Conservation (phyloP, 35 echinoderm and acorn worm species). For the Apostichopus japonicus region DNA sequence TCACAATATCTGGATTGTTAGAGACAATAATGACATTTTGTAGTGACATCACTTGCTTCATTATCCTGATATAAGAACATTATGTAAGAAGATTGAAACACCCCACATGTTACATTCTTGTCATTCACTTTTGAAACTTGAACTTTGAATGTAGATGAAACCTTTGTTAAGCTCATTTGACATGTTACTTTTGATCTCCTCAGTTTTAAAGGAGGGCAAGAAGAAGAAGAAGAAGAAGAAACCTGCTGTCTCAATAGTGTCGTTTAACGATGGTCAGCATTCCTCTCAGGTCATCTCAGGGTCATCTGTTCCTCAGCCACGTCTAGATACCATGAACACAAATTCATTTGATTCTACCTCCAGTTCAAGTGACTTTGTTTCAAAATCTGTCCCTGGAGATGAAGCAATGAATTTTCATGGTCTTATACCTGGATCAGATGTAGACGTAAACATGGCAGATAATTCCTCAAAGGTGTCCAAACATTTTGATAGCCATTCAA, state of each 20-base stretch:
- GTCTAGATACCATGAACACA: constrained; percentile 29
- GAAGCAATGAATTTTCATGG: constrained; percentile 25
- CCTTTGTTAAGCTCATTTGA: too few species aligned
- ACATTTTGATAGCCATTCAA: neutral
- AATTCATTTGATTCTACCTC: constrained; percentile 54
- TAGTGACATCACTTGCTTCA: too few species aligned
- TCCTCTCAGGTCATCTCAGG: constrained; percentile 32
- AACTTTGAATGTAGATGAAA: too few species aligned
- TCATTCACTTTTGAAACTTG: too few species aligned
- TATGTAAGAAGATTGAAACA: too few species aligned
- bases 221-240: constrained; percentile 99
- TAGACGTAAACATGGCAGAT: neutral
- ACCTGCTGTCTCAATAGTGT: constrained; percentile 82
- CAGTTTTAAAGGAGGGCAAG: constrained; percentile 84
- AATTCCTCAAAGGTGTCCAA: neutral
- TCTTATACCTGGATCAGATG: neutral
- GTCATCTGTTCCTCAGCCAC: constrained; percentile 3
- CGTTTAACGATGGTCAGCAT: constrained; percentile 83
- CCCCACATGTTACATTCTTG: too few species aligned
- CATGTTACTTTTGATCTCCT: neutral
- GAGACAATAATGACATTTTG: too few species aligned
- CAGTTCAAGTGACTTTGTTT: constrained; percentile 12
- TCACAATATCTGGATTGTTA: too few species aligned
- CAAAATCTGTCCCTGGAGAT: constrained; percentile 1
- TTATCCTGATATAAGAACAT: too few species aligned